Evolutionary conservation across 37 sponge, comb jelly and placozoan species (phyloP).

Genomic region (Lycopodina hypogea): DNA sequence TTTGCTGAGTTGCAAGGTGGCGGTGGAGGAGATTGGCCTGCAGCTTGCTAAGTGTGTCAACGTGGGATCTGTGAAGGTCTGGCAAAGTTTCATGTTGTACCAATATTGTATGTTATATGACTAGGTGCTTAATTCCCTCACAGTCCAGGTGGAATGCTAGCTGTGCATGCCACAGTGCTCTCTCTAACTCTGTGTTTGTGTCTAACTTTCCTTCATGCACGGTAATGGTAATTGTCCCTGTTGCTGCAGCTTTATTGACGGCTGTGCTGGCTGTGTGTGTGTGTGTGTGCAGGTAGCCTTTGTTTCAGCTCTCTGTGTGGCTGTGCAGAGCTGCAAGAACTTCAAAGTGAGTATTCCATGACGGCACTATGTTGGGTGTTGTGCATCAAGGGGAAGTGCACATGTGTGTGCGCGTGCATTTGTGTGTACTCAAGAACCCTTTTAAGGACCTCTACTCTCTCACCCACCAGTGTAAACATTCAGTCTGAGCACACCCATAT

Average conservation of each 20-base stretch:
- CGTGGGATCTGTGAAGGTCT: slow-evolving; percentile 41
- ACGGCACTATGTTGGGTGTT: neutral
- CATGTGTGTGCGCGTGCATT: too few species aligned
- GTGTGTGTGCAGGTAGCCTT: neutral
- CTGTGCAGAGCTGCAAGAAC: slow-evolving; percentile 44
- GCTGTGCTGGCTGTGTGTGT: slow-evolving; percentile 18
- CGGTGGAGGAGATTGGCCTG: slow-evolving; percentile 3
- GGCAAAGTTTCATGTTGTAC: neutral
- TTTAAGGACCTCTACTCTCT: too few species aligned
- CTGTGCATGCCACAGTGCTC: slow-evolving; percentile 54
- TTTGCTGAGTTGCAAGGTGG: neutral
- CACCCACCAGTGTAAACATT: too few species aligned
- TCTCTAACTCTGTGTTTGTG: slow-evolving; percentile 36
- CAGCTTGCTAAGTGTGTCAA: slow-evolving; percentile 18
- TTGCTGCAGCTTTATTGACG: slow-evolving; percentile 23
- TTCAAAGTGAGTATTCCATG: slow-evolving; percentile 40
- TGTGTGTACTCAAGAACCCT: neutral
- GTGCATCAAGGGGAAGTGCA: neutral
- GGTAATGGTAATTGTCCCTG: slow-evolving; percentile 8
- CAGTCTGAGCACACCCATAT: too few species aligned
- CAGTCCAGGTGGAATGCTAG: slow-evolving; percentile 75
- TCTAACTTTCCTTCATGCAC: neutral
- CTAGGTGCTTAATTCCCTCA: neutral
- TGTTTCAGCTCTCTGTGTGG: slow-evolving; percentile 29
- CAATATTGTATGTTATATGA: neutral